phyloP scores from a whole-genome alignment of 2,888 invertebrate genomes.

The Caenorhabditis macrosperma region DNA sequence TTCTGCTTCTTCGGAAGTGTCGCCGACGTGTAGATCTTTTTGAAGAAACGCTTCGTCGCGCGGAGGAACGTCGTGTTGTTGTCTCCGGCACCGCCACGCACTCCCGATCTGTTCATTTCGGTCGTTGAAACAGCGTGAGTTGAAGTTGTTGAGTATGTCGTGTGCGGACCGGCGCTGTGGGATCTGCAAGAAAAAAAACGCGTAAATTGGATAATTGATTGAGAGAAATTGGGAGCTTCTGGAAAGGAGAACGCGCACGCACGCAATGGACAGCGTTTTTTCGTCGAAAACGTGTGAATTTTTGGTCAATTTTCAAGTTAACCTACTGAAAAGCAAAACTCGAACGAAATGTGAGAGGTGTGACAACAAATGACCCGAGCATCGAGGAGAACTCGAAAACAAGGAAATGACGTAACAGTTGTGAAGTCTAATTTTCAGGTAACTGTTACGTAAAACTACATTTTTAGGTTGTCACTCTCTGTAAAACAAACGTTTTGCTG shows the following conservation, averaged over 20 bases:
- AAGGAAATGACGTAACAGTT: not conserved
- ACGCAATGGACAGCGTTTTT: no score
- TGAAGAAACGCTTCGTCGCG: slow-evolving; percentile 78
- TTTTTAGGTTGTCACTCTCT: no score
- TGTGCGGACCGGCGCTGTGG: slow-evolving; percentile 68
- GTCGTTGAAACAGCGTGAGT: slow-evolving; percentile 59
- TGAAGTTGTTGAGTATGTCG: slow-evolving; percentile 56
- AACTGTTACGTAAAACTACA: no score
- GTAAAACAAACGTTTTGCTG: no score
- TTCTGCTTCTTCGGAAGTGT: slow-evolving; percentile 73
- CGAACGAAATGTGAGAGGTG: not conserved
- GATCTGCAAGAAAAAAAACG: slow-evolving; percentile 63
- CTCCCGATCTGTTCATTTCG: slow-evolving; percentile 60
- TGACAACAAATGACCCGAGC: not conserved
- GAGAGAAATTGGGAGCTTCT: no score
- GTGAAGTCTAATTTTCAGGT: not conserved
- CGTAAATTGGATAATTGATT: no score
- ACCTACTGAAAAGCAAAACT: no score
- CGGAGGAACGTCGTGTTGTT: slow-evolving; percentile 66
- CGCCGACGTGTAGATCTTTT: slow-evolving; percentile 76
- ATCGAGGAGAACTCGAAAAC: slow-evolving; percentile 3
- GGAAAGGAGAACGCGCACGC: no score
- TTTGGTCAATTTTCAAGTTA: no score
- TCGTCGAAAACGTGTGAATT: no score
- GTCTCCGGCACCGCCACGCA: slow-evolving; percentile 27